A percentile compares a stretch with the other conserved stretches of the same genome.
These are phyloP conservation scores for Pristionchus japonicus DNA, from an alignment of 2,888 invertebrate species.

Conservation along the genomic window DNA sequence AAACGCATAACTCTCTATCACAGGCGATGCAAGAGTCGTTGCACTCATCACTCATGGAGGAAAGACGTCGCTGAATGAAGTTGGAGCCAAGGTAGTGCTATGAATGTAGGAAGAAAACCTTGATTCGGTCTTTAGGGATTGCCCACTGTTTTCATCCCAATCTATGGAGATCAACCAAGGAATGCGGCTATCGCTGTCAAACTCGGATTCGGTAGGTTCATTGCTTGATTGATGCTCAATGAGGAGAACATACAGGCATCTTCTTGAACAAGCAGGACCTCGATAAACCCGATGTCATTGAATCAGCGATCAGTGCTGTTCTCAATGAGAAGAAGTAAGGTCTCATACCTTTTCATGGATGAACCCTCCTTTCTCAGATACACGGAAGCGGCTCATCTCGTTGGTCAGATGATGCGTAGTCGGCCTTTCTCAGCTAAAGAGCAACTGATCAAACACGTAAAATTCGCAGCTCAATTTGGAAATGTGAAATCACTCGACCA, in stretches of 20 bases:
- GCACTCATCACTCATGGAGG: constrained; percentile 43
- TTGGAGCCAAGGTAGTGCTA: constrained; percentile 4
- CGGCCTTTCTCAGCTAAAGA: constrained; percentile 18
- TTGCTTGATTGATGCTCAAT: background rate
- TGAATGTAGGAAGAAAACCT: background rate
- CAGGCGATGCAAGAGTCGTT: constrained; percentile 5
- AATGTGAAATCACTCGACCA: constrained; percentile 1
- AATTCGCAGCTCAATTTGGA: constrained; percentile 27
- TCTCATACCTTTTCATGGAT: background rate
- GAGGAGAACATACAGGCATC: too few relatives aligned
- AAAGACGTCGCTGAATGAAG: constrained; percentile 29
- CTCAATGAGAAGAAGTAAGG: constrained; percentile 6
- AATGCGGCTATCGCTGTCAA: constrained; percentile 27
- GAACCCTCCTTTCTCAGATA: constrained; percentile 25
- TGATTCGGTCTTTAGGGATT: background rate
- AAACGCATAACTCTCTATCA: background rate
- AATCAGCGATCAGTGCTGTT: background rate
- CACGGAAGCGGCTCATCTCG: background rate
- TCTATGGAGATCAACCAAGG: constrained; percentile 40
- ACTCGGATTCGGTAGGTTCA: constrained; percentile 10
- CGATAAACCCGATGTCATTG: background rate
- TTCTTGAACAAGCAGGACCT: constrained; percentile 15
- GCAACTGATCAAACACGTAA: constrained; percentile 3
- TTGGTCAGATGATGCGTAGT: background rate
- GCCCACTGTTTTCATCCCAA: constrained; percentile 11